Conservation (phyloP, 2,797 vertebrate species). For the Peromyscus aztecus region DNA sequence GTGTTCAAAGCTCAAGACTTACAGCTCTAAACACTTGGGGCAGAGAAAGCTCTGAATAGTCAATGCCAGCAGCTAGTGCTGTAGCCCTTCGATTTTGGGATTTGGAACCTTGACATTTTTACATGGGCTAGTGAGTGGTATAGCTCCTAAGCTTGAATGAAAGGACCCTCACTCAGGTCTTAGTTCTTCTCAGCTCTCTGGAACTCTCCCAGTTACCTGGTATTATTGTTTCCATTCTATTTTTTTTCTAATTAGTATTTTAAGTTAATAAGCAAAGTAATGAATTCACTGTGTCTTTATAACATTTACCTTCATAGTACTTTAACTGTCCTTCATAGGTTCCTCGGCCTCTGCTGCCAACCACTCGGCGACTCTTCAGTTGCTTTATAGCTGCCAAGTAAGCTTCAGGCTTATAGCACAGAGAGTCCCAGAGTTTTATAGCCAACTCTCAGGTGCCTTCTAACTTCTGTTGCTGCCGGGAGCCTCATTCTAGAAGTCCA, state of each 20-base stretch:
- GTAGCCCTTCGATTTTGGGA: not conserved
- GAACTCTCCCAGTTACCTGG: not conserved
- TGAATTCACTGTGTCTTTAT: not conserved
- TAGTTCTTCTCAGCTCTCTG: not conserved
- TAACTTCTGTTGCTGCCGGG: not conserved
- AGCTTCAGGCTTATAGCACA: not conserved
- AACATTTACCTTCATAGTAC: not conserved
- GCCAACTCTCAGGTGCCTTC: not conserved
- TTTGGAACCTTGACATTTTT: not conserved
- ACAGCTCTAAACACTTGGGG: not conserved
- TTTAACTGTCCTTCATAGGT: not conserved
- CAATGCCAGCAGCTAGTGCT: not conserved
- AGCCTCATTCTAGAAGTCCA: not conserved
- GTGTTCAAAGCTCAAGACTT: not conserved
- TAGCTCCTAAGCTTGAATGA: not conserved
- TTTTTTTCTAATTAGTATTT: not conserved
- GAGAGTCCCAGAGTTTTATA: not conserved
- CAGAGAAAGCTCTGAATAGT: not conserved
- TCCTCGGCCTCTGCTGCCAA: not conserved
- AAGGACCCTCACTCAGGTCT: not conserved
- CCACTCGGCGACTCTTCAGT: not conserved
- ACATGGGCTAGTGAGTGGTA: not conserved
- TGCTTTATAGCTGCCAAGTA: not conserved
- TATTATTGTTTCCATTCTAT: not conserved
- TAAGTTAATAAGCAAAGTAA: not conserved